These are phyloP conservation scores for Festucalex cinctus DNA, from an alignment of 2,113 vertebrate species.

Conservation along the genomic window DNA sequence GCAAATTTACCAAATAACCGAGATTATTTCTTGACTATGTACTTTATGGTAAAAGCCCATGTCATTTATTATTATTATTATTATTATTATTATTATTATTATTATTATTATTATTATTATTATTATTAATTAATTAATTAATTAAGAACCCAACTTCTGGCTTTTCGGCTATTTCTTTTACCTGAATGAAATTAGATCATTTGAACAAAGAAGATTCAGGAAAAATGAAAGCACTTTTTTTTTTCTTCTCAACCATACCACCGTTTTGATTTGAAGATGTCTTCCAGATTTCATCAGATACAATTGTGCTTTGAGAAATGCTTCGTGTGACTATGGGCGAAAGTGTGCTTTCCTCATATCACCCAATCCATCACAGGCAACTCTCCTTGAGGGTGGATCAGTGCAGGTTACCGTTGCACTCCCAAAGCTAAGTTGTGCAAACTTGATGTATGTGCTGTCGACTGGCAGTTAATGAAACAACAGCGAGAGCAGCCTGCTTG, in stretches of 20 bases:
- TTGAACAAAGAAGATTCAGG: neutral
- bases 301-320: slow-evolving; percentile 15
- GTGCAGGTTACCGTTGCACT: slow-evolving; percentile 61
- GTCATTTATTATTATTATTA: too few species aligned
- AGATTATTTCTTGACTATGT: too few species aligned
- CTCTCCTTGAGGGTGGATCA: slow-evolving; percentile 55
- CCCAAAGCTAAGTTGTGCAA: slow-evolving; percentile 57
- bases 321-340: slow-evolving; percentile 10
- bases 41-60: too few species aligned
- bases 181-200: neutral
- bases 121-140: neutral
- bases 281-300: slow-evolving; percentile 15
- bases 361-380: slow-evolving; percentile 60
- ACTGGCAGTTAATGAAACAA: slow-evolving; percentile 67
- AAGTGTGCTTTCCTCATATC: slow-evolving; percentile 26
- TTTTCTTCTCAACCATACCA: neutral
- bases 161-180: neutral
- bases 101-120: too few species aligned
- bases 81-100: too few species aligned
- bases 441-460: slow-evolving; percentile 73
- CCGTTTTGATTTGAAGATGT: neutral
- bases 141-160: neutral
- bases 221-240: neutral
- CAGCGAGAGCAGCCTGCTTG: slow-evolving; percentile 37
- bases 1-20: too few species aligned